Evolutionary conservation across 2,797 vertebrate species (phyloP).

Genomic region (Lithobates sylvaticus): DNA sequence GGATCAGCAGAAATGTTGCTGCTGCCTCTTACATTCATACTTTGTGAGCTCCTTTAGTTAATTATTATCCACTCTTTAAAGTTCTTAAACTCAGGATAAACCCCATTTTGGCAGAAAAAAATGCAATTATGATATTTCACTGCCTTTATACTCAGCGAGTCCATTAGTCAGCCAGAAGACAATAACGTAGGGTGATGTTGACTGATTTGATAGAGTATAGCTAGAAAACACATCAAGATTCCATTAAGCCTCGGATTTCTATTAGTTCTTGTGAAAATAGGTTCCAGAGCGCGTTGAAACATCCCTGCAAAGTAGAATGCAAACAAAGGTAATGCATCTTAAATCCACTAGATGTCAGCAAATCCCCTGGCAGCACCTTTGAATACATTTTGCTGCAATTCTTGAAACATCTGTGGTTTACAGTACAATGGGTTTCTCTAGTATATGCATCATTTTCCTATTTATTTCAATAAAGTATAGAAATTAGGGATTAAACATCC

Average conservation of each 20-base stretch:
- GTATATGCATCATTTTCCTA: no score
- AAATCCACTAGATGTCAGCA: conserved; percentile 34
- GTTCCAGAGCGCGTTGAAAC: background rate
- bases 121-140: background rate
- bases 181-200: background rate
- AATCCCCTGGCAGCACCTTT: background rate
- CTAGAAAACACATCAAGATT: background rate
- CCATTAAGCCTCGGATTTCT: background rate
- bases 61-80: background rate
- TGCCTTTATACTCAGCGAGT: background rate
- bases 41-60: background rate
- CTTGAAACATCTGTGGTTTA: no score
- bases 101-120: background rate
- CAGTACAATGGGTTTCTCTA: no score
- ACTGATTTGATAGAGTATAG: background rate
- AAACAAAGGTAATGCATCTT: background rate
- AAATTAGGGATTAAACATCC: no score
- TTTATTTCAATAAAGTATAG: no score
- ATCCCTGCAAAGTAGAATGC: background rate
- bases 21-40: background rate
- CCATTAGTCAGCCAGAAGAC: background rate
- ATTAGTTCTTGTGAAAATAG: background rate
- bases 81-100: conserved; percentile 5
- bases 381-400: background rate
- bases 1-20: background rate